These are phyloP conservation scores for Megamerina dolium DNA, from an alignment of 2,888 invertebrate species.

Conservation along the genomic window DNA sequence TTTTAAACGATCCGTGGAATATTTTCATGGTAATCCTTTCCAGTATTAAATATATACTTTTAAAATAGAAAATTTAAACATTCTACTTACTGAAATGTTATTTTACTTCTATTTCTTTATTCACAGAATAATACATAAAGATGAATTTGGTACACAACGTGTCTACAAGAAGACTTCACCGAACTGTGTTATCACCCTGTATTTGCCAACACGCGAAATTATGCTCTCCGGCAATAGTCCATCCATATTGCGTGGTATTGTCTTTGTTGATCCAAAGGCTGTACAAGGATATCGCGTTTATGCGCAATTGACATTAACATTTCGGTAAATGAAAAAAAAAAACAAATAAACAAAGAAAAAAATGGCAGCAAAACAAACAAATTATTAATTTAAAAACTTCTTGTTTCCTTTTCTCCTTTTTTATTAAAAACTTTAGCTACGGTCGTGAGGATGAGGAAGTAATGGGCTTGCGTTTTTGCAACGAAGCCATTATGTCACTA, in stretches of 20 bases:
- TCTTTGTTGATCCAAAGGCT: conserved; percentile 85
- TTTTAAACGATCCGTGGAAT: too few species aligned
- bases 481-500: conserved; percentile 91
- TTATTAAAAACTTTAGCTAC: too few species aligned
- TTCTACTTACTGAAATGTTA: not conserved
- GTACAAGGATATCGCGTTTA: conserved; percentile 72
- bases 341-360: too few species aligned
- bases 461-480: conserved; percentile 95
- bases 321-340: conserved; percentile 63
- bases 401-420: too few species aligned
- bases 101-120: too few species aligned
- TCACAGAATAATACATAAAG: conserved; percentile 28
- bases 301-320: conserved; percentile 84
- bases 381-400: too few species aligned
- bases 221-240: conserved; percentile 68
- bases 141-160: conserved; percentile 50
- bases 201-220: conserved; percentile 75
- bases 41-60: not conserved
- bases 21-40: too few species aligned
- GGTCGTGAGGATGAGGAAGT: conserved; percentile 97
- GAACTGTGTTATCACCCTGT: conserved; percentile 77
- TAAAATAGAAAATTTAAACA: not conserved
- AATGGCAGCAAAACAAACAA: too few species aligned
- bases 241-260: conserved; percentile 81
- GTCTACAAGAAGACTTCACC: conserved; percentile 85